Conservation (phyloP, 2,888 invertebrate genomes). For the Ectemnius continuus region DNA sequence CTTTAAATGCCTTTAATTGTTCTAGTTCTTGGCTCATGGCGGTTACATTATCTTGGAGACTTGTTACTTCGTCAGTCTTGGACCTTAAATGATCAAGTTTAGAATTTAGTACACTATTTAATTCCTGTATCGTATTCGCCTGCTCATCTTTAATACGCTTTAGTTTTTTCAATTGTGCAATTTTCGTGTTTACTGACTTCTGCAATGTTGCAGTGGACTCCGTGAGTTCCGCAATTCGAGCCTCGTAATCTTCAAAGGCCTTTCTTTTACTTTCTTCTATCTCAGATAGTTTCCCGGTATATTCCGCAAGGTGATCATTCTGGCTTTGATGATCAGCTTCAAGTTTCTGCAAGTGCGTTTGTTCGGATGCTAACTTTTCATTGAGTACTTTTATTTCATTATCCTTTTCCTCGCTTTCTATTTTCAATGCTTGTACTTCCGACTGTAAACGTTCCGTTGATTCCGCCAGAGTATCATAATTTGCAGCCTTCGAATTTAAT, state of each 20-base stretch:
- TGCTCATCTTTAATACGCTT: constrained; percentile 79
- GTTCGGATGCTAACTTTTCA: constrained; percentile 73
- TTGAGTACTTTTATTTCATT: constrained; percentile 49
- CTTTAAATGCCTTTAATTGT: constrained; percentile 42
- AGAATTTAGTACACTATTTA: constrained; percentile 79
- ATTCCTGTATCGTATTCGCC: constrained; percentile 79
- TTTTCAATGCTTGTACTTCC: constrained; percentile 39
- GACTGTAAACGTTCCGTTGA: constrained; percentile 34
- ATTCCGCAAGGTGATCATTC: constrained; percentile 53
- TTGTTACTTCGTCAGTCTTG: constrained; percentile 49
- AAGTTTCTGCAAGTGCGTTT: constrained; percentile 51
- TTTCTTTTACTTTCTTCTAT: constrained; percentile 73
- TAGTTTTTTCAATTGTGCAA: constrained; percentile 75
- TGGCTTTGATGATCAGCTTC: constrained; percentile 52
- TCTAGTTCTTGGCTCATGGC: constrained; percentile 40
- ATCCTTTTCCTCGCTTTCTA: constrained; percentile 43
- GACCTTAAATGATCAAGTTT: constrained; percentile 74
- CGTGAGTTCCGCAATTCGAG: constrained; percentile 60
- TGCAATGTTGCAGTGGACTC: constrained; percentile 65
- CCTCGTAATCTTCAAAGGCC: constrained; percentile 78
- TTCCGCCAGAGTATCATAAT: constrained; percentile 28
- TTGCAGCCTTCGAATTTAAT: constrained; percentile 42
- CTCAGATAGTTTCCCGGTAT: constrained; percentile 57
- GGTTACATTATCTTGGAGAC: constrained; percentile 42
- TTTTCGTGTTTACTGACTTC: constrained; percentile 58